Evolutionary conservation across 2,797 vertebrate genomes (phyloP), one percentile per base, ranked within the genome.

Genomic region (Acipenser transmontanus): DNA sequence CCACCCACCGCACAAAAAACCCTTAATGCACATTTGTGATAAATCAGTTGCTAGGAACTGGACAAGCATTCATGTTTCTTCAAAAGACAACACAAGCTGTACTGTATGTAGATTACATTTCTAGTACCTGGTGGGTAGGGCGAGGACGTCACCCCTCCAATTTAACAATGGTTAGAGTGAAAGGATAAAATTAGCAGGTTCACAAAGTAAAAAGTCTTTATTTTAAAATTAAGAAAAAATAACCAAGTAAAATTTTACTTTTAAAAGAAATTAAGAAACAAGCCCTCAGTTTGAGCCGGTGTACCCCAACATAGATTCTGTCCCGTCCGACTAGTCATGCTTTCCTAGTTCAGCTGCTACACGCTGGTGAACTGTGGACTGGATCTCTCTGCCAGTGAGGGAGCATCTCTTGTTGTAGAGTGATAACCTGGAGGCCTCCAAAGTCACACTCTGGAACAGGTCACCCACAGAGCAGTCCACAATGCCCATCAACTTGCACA

Each of bases 391-490:
- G 13, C 61, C n/a, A 0, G 87, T 88, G 72, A 90, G 69, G 12
- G 73, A 65, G 52, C 79, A 69, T 0, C 66, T 60, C 7, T 85
- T 67, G 72, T 82, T 88, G 65, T 12, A 69, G 52, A 47, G 69
- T 0, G 87, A 87, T 51, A 88, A 67, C 6, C 83, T 78, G 9
- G 79, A 80, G 0, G 88, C 88, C 73, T 91, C 89, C 0, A 8
- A 56, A 56, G 80, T 74, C 71, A 90, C 78, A 67, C 82, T 75
- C 1, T 62, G 14, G 20, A 65, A 63, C 65, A 60, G 8, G 9
- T 61, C 56, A 1, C 52, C 4, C 20, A 34, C 20, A 34, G 20
- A 34, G 20, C 20, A 34, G 20, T 34, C 20, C 3, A 34, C 20
- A 34, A 34, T 34, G 20, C 20, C 20, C 1, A 4, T 34, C 20